A percentile compares a stretch with the other conserved stretches of the same genome.
Evolutionary conservation across 2,797 vertebrate species (phyloP).

Genomic region (Pelochelys cantorii): DNA sequence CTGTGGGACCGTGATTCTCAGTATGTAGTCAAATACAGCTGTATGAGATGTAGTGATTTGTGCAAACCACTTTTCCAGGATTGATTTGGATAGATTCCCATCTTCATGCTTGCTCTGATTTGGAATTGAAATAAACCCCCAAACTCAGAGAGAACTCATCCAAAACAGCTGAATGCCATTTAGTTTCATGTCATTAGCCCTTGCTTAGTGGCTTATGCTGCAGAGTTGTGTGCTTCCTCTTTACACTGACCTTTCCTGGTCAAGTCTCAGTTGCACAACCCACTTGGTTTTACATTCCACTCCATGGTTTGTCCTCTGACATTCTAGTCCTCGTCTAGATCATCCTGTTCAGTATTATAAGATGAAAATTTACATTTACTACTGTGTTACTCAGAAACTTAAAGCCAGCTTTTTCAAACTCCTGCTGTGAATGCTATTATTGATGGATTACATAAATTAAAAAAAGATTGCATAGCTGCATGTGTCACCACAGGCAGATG

Average conservation of each 20-base stretch:
- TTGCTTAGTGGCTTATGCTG: background rate
- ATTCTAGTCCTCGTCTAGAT: background rate
- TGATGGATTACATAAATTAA: slow-evolving; percentile 51
- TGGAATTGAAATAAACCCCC: background rate
- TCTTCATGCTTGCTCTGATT: background rate
- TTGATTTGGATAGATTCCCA: background rate
- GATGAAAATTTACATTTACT: background rate
- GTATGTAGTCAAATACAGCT: background rate
- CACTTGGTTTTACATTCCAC: background rate
- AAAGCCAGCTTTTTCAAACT: background rate
- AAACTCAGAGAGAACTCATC: background rate
- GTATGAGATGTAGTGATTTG: background rate
- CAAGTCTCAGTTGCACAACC: background rate
- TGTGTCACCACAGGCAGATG: slow-evolving; percentile 21
- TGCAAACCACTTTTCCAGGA: background rate
- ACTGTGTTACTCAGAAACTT: slow-evolving; percentile 7
- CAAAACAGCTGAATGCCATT: background rate
- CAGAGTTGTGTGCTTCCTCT: background rate
- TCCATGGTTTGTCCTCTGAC: background rate
- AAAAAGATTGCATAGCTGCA: slow-evolving; percentile 27
- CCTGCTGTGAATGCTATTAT: slow-evolving; percentile 21
- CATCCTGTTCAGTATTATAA: background rate
- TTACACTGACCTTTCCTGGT: background rate
- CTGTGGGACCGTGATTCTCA: background rate
- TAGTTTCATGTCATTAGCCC: background rate